A percentile compares a stretch with the other conserved stretches of the same genome.
These are phyloP conservation scores for Parauchenoglanis ngamensis DNA, from an alignment of 2,797 vertebrate genomes.

Conservation along the genomic window DNA sequence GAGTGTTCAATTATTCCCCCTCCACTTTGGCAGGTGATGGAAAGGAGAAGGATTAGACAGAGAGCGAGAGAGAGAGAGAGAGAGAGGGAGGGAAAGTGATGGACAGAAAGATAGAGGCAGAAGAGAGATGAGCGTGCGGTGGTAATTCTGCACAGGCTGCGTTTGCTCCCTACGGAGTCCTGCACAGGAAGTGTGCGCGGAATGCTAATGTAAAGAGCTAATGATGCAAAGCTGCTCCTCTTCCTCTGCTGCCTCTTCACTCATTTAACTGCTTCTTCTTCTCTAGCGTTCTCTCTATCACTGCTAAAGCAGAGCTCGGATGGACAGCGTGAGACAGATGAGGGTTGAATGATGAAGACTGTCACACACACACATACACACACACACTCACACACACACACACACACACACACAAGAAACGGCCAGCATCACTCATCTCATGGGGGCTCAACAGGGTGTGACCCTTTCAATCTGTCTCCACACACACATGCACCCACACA, in stretches of 20 bases:
- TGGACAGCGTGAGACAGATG: constrained; percentile 38
- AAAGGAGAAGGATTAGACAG: constrained; percentile 40
- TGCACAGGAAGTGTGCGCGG: constrained; percentile 60
- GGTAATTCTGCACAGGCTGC: constrained; percentile 48
- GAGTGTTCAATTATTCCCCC: constrained; percentile 47
- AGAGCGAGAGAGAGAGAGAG: not conserved
- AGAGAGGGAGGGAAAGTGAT: constrained; percentile 52
- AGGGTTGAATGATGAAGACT: constrained; percentile 10
- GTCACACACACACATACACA: constrained; percentile 23
- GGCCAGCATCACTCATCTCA: constrained; percentile 36
- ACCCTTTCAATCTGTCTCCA: constrained; percentile 30
- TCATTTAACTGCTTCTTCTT: constrained; percentile 34
- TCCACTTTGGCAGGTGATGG: constrained; percentile 43
- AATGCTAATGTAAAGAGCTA: constrained; percentile 72
- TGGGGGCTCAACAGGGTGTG: constrained; percentile 25
- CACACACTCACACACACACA: constrained; percentile 21
- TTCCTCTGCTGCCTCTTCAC: constrained; percentile 7
- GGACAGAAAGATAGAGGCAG: constrained; percentile 37
- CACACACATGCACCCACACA: constrained; percentile 15
- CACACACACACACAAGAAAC: constrained; percentile 19
- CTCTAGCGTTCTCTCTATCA: constrained; percentile 34
- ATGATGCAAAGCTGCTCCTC: constrained; percentile 62
- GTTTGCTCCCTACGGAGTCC: constrained; percentile 43
- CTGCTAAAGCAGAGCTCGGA: constrained; percentile 33
- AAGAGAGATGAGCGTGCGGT: constrained; percentile 43